Percentiles rank a stretch among this genome's conserved stretches.
These are phyloP conservation scores for Drosophila paulistorum DNA, from an alignment of 1,140 invertebrate genomes.

Conservation along the genomic window DNA sequence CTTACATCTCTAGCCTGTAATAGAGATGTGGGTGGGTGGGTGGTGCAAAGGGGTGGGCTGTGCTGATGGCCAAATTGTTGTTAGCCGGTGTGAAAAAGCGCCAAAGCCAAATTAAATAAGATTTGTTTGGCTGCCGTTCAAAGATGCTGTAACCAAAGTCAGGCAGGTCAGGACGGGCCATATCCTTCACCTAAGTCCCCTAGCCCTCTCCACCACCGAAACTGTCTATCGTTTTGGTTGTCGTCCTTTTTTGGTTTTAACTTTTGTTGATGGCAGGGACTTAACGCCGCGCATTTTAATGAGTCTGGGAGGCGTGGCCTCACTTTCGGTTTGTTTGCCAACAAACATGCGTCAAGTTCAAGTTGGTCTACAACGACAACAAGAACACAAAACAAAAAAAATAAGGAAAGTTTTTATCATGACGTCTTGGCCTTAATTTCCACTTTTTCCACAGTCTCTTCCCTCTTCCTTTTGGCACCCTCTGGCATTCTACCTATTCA, in stretches of 20 bases:
- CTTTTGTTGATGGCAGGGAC: slow-evolving; percentile 70
- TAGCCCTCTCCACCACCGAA: slow-evolving; percentile 16
- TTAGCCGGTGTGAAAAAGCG: slow-evolving; percentile 45
- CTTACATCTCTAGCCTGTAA: slow-evolving; percentile 15
- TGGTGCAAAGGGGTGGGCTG: neutral
- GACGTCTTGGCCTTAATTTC: slow-evolving; percentile 74
- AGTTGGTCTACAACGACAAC: slow-evolving; percentile 42
- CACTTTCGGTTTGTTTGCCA: slow-evolving; percentile 69
- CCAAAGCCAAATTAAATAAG: slow-evolving; percentile 80
- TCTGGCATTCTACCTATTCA: slow-evolving; percentile 27
- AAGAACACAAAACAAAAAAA: slow-evolving; percentile 18
- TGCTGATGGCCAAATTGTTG: slow-evolving; percentile 11
- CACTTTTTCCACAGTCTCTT: slow-evolving; percentile 14
- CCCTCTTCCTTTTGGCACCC: slow-evolving; percentile 23
- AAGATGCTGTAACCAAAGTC: slow-evolving; percentile 46
- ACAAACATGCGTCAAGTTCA: slow-evolving; percentile 80
- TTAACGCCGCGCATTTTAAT: slow-evolving; percentile 77
- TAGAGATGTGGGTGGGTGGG: neutral
- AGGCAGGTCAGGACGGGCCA: slow-evolving; percentile 53
- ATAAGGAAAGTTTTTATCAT: slow-evolving; percentile 70
- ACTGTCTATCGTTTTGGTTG: slow-evolving; percentile 25
- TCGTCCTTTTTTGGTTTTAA: slow-evolving; percentile 43
- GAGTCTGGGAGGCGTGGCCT: slow-evolving; percentile 49
- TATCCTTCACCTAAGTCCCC: slow-evolving; percentile 8
- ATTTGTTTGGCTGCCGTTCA: slow-evolving; percentile 79